Evolutionary conservation across 2,888 invertebrate genomes (phyloP).

Genomic region (Dorcus hopei): DNA sequence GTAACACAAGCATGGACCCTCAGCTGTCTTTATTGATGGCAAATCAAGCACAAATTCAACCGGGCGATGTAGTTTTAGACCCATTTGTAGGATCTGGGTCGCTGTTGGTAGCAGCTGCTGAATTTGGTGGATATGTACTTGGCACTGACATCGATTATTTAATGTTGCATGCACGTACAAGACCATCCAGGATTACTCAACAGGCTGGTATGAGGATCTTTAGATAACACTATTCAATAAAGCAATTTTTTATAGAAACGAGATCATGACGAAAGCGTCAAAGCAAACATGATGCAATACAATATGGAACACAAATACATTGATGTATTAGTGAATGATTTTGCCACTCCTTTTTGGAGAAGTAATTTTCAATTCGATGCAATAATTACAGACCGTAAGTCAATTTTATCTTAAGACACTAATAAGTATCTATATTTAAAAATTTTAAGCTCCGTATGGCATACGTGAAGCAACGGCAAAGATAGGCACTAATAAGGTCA

Average conservation of each 20-base stretch:
- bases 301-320: conserved; percentile 70
- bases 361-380: conserved; percentile 74
- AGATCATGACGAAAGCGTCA: conserved; percentile 81
- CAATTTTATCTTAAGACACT: not conserved
- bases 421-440: not conserved
- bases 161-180: conserved; percentile 84
- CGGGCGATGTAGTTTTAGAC: conserved; percentile 79
- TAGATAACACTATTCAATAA: not conserved
- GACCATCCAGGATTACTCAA: conserved; percentile 76
- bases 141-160: conserved; percentile 94
- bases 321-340: conserved; percentile 89
- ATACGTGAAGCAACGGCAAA: conserved; percentile 90
- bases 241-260: conserved; percentile 52
- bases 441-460: conserved; percentile 86
- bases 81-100: conserved; percentile 91
- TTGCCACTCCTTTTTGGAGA: conserved; percentile 79
- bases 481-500: conserved; percentile 65
- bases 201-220: conserved; percentile 53
- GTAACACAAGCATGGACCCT: conserved; percentile 98
- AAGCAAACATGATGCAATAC: conserved; percentile 87
- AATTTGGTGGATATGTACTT: conserved; percentile 81
- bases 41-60: conserved; percentile 78
- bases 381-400: conserved; percentile 93
- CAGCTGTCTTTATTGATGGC: conserved; percentile 92
- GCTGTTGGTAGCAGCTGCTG: conserved; percentile 81